These are phyloP conservation scores for Drosophila persimilis DNA, from an alignment of 1,140 invertebrate genomes.

Conservation along the genomic window DNA sequence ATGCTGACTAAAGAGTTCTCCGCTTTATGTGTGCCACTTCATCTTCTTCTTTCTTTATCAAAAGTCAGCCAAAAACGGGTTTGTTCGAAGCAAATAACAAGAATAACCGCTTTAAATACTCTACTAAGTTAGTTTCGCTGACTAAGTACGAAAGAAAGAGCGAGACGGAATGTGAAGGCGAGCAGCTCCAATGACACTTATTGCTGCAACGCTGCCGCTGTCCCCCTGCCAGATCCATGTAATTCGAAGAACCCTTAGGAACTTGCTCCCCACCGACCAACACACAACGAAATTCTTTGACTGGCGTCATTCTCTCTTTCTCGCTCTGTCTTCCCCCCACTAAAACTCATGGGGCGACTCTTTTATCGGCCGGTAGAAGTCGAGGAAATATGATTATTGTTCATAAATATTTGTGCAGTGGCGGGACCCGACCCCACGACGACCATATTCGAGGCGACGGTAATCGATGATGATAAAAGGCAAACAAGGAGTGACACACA, in stretches of 20 bases:
- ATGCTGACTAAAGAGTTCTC: constrained; percentile 19
- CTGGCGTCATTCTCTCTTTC: constrained; percentile 52
- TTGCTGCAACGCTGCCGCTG: constrained; percentile 11
- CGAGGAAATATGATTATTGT: constrained; percentile 60
- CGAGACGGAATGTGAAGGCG: constrained; percentile 3
- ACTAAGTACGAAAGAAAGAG: constrained; percentile 10
- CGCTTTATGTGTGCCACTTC: constrained; percentile 53
- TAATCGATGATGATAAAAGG: constrained; percentile 5
- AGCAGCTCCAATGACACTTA: constrained; percentile 12
- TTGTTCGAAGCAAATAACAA: constrained; percentile 58
- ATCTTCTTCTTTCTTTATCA: constrained; percentile 45
- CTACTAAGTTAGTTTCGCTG: constrained; percentile 37
- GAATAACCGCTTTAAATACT: constrained; percentile 65
- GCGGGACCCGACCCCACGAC: constrained; percentile 29
- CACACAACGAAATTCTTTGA: constrained; percentile 33
- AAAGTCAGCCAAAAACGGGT: constrained; percentile 64
- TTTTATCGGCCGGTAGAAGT: constrained; percentile 52
- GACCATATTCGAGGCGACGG: background rate
- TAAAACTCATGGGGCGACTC: too few relatives aligned
- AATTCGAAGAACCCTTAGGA: constrained; percentile 43
- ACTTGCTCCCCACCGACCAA: constrained; percentile 10
- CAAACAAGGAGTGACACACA: too few relatives aligned
- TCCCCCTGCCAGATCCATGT: constrained; percentile 12
- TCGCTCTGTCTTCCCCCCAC: too few relatives aligned
- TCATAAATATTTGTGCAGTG: constrained; percentile 76